phyloP scores from a whole-genome alignment of 92 coral and sea anemone species.

The Paramuricea clavata region DNA sequence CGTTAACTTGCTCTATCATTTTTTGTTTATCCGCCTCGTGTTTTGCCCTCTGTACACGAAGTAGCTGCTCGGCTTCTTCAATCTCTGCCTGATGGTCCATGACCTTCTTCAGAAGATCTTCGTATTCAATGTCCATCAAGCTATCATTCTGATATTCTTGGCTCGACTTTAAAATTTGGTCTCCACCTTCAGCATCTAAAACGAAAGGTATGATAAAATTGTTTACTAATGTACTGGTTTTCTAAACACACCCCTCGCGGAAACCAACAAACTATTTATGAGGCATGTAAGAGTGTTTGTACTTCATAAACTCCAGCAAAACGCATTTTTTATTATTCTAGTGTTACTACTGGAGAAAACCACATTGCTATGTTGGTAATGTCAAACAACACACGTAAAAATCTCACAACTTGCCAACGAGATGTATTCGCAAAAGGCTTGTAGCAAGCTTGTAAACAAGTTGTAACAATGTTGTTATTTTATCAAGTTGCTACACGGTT shows the following conservation, averaged over 20 bases:
- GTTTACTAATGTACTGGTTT: no score
- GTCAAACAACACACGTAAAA: no score
- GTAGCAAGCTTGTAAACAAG: no score
- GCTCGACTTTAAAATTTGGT: neutral
- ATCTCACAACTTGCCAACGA: no score
- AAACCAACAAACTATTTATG: no score
- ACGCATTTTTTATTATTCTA: neutral
- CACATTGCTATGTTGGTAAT: neutral
- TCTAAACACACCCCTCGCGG: neutral
- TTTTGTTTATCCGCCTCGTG: constrained; percentile 36
- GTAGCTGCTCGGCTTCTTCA: constrained; percentile 55
- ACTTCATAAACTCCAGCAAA: neutral
- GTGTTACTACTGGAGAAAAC: neutral
- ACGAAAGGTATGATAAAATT: no score
- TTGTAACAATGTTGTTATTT: no score
- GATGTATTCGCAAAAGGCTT: no score
- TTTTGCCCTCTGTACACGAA: neutral
- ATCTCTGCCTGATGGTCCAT: constrained; percentile 79
- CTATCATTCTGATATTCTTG: neutral
- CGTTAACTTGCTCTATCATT: constrained; percentile 9
- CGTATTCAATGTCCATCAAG: constrained; percentile 6
- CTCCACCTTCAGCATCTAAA: neutral
- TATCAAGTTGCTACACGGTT: no score
- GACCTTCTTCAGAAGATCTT: constrained; percentile 71
- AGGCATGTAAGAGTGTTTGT: no score